A percentile compares a stretch with the other conserved stretches of the same genome.
phyloP scores from a whole-genome alignment of 2,888 invertebrate species.

The Platycnemis pennipes region DNA sequence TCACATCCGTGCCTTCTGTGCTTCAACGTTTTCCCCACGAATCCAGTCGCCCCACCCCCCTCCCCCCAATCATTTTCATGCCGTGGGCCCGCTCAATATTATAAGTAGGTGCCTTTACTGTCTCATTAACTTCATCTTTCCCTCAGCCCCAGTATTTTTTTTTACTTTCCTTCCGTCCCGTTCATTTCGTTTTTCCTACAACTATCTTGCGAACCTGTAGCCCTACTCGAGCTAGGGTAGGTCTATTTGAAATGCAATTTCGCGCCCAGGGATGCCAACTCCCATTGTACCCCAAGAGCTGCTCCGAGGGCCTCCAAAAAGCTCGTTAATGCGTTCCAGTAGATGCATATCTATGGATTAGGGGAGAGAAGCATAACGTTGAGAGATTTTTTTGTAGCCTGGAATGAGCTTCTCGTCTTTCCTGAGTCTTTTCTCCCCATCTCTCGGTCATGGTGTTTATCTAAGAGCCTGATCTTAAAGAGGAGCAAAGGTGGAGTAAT shows the following conservation, averaged over 20 bases:
- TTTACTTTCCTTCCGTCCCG: background rate
- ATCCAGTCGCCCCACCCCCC: too few species aligned
- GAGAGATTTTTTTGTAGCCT: too few species aligned
- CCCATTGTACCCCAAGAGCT: background rate
- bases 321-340: slow-evolving; percentile 24
- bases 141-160: background rate
- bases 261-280: background rate
- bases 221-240: background rate
- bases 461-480: background rate
- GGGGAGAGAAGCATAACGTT: background rate
- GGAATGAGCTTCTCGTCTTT: background rate
- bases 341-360: background rate
- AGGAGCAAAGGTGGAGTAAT: background rate
- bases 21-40: background rate
- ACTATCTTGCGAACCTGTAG: background rate
- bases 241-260: background rate
- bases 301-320: background rate
- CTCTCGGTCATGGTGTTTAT: background rate
- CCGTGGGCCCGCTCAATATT: background rate
- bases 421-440: background rate
- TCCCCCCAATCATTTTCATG: background rate
- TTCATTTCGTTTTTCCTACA: background rate
- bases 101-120: background rate
- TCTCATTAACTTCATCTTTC: background rate
- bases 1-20: too few species aligned